Percentiles rank a stretch among this genome's conserved stretches.
These are phyloP conservation scores for Chiridota heheva DNA, from an alignment of 35 echinoderm and acorn worm genomes.

Conservation along the genomic window DNA sequence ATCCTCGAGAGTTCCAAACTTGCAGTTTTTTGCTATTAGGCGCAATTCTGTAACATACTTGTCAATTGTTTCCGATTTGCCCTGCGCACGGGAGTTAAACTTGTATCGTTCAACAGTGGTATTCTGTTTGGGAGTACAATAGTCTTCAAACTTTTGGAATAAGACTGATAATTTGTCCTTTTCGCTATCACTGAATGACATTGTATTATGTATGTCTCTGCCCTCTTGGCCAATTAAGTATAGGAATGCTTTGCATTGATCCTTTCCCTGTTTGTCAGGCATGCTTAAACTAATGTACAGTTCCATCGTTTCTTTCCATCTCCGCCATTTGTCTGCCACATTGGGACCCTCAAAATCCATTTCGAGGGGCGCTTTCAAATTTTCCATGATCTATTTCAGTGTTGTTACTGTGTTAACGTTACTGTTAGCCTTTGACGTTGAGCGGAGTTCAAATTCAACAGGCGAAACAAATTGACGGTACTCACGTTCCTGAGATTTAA, in stretches of 20 bases:
- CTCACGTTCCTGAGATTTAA: too few relatives aligned
- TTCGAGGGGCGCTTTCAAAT: conserved; percentile 1
- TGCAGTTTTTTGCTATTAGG: conserved; percentile 30
- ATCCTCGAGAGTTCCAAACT: conserved; percentile 26
- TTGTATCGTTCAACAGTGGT: conserved; percentile 34
- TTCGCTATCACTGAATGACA: not conserved
- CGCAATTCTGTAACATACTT: conserved; percentile 34
- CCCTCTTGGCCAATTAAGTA: conserved; percentile 27
- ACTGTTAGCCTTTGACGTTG: not conserved
- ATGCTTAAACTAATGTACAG: conserved; percentile 13
- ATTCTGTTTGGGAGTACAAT: conserved; percentile 37
- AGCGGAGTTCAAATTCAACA: too few relatives aligned
- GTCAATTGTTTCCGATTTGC: conserved; percentile 20
- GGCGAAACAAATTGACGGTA: too few relatives aligned
- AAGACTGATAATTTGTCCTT: not conserved
- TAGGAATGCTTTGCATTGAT: conserved; percentile 13
- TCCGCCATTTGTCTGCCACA: not conserved
- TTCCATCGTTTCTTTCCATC: conserved; percentile 5
- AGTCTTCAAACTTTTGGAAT: conserved; percentile 15
- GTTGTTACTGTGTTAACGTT: not conserved
- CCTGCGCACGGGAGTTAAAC: conserved; percentile 54
- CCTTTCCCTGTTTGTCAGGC: conserved; percentile 6
- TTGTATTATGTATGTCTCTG: conserved; percentile 26
- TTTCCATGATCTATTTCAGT: not conserved
- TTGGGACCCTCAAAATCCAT: not conserved